Conservation (phyloP, 2,888 invertebrate species). For the Agelastica alni region DNA sequence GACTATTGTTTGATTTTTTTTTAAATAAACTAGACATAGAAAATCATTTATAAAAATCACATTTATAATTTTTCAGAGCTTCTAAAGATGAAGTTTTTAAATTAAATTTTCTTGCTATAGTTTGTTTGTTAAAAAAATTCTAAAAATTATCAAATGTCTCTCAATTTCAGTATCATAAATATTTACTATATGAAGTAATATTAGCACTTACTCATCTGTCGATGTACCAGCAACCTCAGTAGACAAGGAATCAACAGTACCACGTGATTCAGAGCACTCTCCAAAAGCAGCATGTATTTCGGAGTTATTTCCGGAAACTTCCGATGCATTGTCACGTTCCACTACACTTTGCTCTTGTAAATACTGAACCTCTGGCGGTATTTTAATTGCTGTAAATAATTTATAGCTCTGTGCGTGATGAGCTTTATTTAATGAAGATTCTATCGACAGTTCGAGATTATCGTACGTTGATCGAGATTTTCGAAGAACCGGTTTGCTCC, state of each 20-base stretch:
- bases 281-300: conserved; percentile 8
- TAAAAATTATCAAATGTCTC: too few relatives aligned
- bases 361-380: conserved; percentile 3
- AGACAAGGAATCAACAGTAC: conserved; percentile 5
- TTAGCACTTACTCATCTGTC: not conserved
- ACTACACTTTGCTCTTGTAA: conserved; percentile 12
- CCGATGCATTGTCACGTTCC: conserved; percentile 8
- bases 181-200: conserved; percentile 1
- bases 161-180: not conserved
- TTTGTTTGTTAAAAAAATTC: not conserved
- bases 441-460: conserved; percentile 6
- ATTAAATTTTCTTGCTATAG: not conserved
- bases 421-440: conserved; percentile 1
- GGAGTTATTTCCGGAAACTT: conserved; percentile 6
- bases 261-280: not conserved
- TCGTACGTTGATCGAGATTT: conserved; percentile 9
- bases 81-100: not conserved
- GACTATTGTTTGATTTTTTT: conserved; percentile 6
- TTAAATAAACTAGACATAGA: conserved; percentile 10
- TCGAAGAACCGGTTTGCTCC: conserved; percentile 4
- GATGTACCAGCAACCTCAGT: conserved; percentile 1
- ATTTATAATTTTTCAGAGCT: conserved; percentile 10
- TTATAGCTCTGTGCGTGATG: not conserved
- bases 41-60: conserved; percentile 7
- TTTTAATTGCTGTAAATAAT: not conserved